Conservation (phyloP, 2,888 invertebrate species). For the Callinectes sapidus region DNA sequence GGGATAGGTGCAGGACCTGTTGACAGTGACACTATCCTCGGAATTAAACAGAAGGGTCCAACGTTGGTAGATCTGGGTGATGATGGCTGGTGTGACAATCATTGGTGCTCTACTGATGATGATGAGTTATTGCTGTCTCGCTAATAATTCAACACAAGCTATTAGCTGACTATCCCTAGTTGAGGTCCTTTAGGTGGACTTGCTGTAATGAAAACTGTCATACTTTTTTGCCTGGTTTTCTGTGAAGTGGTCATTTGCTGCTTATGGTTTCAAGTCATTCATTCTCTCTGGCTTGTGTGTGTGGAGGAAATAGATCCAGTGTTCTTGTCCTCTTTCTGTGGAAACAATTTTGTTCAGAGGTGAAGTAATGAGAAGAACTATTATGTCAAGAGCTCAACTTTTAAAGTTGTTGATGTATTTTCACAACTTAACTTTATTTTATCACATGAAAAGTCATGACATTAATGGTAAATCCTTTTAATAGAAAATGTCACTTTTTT, state of each 20-base stretch:
- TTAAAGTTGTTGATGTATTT: background rate
- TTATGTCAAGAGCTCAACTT: background rate
- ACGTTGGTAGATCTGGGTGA: background rate
- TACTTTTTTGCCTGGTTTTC: background rate
- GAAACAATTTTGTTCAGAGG: background rate
- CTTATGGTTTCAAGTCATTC: background rate
- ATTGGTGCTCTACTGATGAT: background rate
- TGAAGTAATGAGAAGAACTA: background rate
- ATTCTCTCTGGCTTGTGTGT: background rate
- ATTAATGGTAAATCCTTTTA: background rate
- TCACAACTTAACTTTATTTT: background rate
- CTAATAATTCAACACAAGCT: background rate
- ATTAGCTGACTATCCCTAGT: background rate
- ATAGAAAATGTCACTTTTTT: background rate
- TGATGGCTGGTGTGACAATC: conserved; percentile 16
- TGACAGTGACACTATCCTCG: background rate
- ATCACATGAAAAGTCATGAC: background rate
- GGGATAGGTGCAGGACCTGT: background rate
- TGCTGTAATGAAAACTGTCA: background rate
- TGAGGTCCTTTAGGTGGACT: background rate
- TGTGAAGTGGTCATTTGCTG: background rate
- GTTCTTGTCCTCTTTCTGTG: background rate
- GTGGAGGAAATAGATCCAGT: background rate
- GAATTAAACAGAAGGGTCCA: background rate
- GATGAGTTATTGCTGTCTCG: background rate